phyloP scores from a whole-genome alignment of 2,888 invertebrate genomes.

The Agrochola litura region DNA sequence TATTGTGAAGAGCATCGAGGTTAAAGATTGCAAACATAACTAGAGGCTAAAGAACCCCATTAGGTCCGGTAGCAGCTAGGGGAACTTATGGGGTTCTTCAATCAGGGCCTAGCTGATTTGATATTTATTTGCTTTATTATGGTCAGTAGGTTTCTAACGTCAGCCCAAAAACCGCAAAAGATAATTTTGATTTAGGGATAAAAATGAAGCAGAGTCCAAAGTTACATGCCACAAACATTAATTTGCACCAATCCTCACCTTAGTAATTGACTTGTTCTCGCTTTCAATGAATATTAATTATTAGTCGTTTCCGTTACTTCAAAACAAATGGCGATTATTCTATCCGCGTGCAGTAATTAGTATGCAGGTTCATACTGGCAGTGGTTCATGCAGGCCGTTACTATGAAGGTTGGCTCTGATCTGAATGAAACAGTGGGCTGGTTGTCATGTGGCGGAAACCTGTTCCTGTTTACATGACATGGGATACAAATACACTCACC shows the following conservation, averaged over 20 bases:
- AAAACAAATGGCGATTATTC: slow-evolving; percentile 52
- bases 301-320: slow-evolving; percentile 46
- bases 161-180: background rate
- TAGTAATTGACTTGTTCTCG: slow-evolving; percentile 32
- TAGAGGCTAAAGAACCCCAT: background rate
- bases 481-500: background rate
- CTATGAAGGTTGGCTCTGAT: slow-evolving; percentile 58
- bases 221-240: background rate
- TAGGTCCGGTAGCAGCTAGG: background rate
- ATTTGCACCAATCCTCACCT: slow-evolving; percentile 3
- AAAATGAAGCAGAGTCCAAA: background rate
- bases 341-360: slow-evolving; percentile 48
- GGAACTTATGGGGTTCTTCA: no score
- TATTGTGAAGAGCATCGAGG: background rate
- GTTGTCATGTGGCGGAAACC: slow-evolving; percentile 27
- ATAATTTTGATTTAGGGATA: background rate
- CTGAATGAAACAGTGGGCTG: slow-evolving; percentile 39
- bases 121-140: background rate
- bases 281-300: slow-evolving; percentile 52
- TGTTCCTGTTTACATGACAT: background rate
- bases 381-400: slow-evolving; percentile 41
- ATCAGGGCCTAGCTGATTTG: no score
- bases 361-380: no score
- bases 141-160: background rate
- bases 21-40: background rate